Evolutionary conservation across 2,888 invertebrate species (phyloP).

Genomic region (Cephus pygmeus): DNA sequence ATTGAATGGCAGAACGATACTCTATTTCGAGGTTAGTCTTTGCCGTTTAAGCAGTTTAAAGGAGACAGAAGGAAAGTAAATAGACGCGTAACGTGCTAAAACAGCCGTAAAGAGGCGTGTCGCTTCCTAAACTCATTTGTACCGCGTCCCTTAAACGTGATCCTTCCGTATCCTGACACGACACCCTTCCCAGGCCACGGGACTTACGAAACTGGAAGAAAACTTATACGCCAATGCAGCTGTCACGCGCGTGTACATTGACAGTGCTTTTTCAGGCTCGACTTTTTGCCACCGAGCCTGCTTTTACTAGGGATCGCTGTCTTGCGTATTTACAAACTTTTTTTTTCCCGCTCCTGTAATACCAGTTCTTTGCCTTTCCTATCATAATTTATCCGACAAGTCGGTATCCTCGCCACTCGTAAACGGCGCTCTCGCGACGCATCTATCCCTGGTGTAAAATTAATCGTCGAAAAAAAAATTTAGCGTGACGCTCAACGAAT

Average conservation of each 20-base stretch:
- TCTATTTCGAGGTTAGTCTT: background rate
- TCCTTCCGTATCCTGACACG: conserved; percentile 43
- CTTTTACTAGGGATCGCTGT: background rate
- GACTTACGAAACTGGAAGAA: conserved; percentile 11
- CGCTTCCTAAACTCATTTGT: conserved; percentile 63
- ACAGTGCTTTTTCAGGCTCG: conserved; percentile 17
- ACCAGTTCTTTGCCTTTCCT: background rate
- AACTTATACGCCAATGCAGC: conserved; percentile 25
- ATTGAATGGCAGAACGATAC: background rate
- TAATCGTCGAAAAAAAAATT: background rate
- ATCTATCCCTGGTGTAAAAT: background rate
- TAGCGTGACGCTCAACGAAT: background rate
- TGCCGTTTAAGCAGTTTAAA: background rate
- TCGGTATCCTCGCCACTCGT: background rate
- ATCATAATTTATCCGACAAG: background rate
- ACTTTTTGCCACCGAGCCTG: conserved; percentile 6
- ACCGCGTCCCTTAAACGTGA: conserved; percentile 53
- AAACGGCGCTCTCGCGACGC: background rate
- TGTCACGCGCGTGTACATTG: conserved; percentile 27
- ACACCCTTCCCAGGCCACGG: conserved; percentile 5
- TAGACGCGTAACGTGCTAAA: conserved; percentile 36
- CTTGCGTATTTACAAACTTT: conserved; percentile 34
- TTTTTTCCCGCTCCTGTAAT: conserved; percentile 6
- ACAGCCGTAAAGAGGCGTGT: conserved; percentile 60
- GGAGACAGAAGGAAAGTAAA: conserved; percentile 35